Evolutionary conservation across 2,113 vertebrate genomes (phyloP), one percentile per base, ranked within the genome.

Genomic region (Pomatorhinus ruficollis): DNA sequence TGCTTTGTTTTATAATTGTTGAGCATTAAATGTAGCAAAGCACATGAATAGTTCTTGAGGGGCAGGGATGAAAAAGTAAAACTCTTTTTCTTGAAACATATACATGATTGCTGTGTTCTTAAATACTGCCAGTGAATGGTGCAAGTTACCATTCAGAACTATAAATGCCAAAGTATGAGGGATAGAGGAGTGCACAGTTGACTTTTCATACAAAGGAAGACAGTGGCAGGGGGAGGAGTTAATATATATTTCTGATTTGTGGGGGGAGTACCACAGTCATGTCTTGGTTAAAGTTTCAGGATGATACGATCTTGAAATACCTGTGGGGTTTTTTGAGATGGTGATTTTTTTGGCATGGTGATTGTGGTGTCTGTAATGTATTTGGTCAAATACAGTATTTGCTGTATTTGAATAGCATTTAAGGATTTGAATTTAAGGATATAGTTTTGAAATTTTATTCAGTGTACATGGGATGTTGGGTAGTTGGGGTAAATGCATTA

Each of bases 81-180:
- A 53, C 18, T 69, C 3, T 10, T 61, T 89, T 80, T 75, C 14
- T 47, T 89, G 61, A 63, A 85, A 82, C 71, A 44, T 10, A 16
- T 2, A 0, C 31, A 5, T 50, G 19, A 56, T 72, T 10, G 44
- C 0, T 76, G 5, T 35, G 19, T 80, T 12, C 14, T 17, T 71
- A 18, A 60, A 16, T 56, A 50, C 2, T 50, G 12, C 4, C 40
- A 65, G 12, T 68, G 53, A 71, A 64, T 59, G 23, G 20, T 82
- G 27, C 22, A 27, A n/a, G 31, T 52, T 69, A 47, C 24, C 11
- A 15, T 31, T 54, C 5, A 11, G 60, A 75, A 42, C 12, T 61
- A 16, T 6, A 56, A 63, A 28, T 64, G 40, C 25, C 45, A 1
- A 75, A 53, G 15, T 40, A 20, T 37, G 40, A 69, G 27, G 5